Evolutionary conservation across 64 coral and sea anemone genomes (phyloP), one percentile per base, ranked within the genome.

Genomic region (Montipora capricornis): DNA sequence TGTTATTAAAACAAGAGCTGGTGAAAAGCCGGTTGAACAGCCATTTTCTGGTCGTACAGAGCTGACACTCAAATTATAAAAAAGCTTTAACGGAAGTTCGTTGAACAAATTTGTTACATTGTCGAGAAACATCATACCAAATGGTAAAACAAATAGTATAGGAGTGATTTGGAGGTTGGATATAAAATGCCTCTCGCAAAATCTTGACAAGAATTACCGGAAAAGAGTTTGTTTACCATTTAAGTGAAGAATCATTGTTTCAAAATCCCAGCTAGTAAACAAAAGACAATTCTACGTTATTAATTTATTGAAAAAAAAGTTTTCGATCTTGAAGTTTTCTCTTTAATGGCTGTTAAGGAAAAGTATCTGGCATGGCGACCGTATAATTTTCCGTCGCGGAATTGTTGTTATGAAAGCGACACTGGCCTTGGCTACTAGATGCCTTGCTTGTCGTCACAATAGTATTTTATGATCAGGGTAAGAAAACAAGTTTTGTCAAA

Each of bases 1-100:
- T 68, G 37, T 84, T 69, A 47, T 67, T 37, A 84, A 82, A 84
- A 84, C 81, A 84, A 47, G 26, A 84, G 55, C 81, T 67, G 81
- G 81, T 84, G 14, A 84, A 84, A 69, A 84, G 44, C 81, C 59
- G 81, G 81, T 84, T 68, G 24, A 84, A 84, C 13, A 44, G 13
- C 17, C 19, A 68, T 49, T 68, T 84, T 76, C 24, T 76, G 44
- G 74, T 76, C 22, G 46, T 20, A 9, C 47, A 76, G 37, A 76
- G 44, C 47, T 76, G 14, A 76, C 74, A 47, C 6, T 71, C 20
- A 71, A 67, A n/a, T 14, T 57, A 57, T 57, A 57, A 57, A 0
- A 57, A 57, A 11, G 53, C 53, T 12, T 14, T 64, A 0, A 64
- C 61, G 8, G 9, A 64, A 4, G 61, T 64, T 16, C 61, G 14